phyloP scores from a whole-genome alignment of 2,888 invertebrate genomes.

The Drosophila borborema region DNA sequence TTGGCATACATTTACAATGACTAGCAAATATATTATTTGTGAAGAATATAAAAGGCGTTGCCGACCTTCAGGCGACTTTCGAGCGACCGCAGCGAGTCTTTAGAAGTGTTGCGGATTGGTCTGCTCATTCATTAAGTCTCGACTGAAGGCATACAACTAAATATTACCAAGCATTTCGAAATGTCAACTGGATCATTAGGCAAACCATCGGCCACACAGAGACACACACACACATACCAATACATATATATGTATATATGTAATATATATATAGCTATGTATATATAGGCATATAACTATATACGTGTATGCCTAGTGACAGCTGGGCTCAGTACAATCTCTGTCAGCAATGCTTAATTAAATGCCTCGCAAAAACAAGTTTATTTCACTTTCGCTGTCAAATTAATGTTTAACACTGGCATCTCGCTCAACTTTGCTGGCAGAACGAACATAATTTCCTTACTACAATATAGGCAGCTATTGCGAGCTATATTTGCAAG shows the following conservation, averaged over 20 bases:
- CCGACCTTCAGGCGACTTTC: constrained; percentile 55
- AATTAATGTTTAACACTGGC: constrained; percentile 53
- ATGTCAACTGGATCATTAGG: constrained; percentile 59
- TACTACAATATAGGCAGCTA: constrained; percentile 31
- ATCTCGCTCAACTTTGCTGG: constrained; percentile 18
- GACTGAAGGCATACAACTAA: constrained; percentile 41
- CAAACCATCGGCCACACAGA: constrained; percentile 22
- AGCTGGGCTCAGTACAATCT: constrained; percentile 10
- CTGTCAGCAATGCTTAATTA: constrained; percentile 64
- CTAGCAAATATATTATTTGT: constrained; percentile 3
- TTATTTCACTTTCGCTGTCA: constrained; percentile 55
- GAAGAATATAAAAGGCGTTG: constrained; percentile 1
- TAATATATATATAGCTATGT: background rate
- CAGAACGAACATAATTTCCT: constrained; percentile 50
- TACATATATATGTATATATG: constrained; percentile 11
- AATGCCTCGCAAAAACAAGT: constrained; percentile 51
- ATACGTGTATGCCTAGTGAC: constrained; percentile 8
- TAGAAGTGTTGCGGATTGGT: constrained; percentile 45
- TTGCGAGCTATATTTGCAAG: constrained; percentile 42
- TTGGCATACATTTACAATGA: constrained; percentile 16
- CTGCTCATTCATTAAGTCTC: constrained; percentile 56
- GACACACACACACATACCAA: constrained; percentile 27
- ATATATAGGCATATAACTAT: background rate
- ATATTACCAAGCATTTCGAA: constrained; percentile 42
- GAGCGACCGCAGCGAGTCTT: constrained; percentile 15